Evolutionary conservation across 2,888 invertebrate genomes (phyloP).

Genomic region (Agonopterix alstromeriana): DNA sequence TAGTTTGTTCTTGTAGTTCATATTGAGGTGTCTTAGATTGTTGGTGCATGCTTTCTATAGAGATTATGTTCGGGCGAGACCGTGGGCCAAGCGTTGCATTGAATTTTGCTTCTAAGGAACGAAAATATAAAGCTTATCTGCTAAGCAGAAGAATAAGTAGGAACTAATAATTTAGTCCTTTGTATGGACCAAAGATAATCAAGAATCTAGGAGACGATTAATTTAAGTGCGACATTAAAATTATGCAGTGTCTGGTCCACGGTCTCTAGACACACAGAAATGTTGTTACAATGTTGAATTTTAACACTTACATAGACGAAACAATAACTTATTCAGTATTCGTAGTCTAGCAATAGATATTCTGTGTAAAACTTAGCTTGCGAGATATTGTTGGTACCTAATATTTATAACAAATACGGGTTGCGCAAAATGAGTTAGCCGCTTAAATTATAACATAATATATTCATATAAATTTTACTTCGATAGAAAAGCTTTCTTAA

Average conservation of each 20-base stretch:
- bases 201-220: conserved; percentile 5
- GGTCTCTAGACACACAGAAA: conserved; percentile 34
- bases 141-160: neutral
- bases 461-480: too few species aligned
- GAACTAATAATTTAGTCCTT: conserved; percentile 16
- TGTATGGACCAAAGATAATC: conserved; percentile 47
- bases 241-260: conserved; percentile 13
- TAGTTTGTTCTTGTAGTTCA: conserved; percentile 60
- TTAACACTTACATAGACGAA: conserved; percentile 29
- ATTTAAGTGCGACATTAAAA: neutral
- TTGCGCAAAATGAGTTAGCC: too few species aligned
- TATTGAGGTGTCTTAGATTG: conserved; percentile 68
- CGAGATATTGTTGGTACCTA: too few species aligned
- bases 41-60: conserved; percentile 60
- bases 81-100: conserved; percentile 19
- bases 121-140: conserved; percentile 3
- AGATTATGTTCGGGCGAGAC: conserved; percentile 32
- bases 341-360: conserved; percentile 21
- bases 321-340: conserved; percentile 8
- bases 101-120: conserved; percentile 3
- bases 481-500: too few species aligned
- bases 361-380: too few species aligned
- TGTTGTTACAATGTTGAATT: conserved; percentile 64
- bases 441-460: too few species aligned
- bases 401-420: too few species aligned